Evolutionary conservation across 2,113 vertebrate species (phyloP), one percentile per base, ranked within the genome.

Genomic region (Pseudorasbora parva): DNA sequence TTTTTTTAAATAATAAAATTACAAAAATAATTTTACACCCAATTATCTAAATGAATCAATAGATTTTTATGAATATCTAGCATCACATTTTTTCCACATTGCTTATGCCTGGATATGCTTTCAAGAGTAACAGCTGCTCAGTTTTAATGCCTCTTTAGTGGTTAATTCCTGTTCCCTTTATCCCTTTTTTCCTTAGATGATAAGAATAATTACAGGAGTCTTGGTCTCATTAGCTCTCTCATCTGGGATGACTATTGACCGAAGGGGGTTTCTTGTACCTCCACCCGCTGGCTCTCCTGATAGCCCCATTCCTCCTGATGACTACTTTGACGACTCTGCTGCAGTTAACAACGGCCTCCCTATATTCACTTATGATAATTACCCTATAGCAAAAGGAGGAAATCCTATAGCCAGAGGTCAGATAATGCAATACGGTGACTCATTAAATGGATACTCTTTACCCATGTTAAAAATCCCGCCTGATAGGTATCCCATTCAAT

Each of bases 211-310:
- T 33, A 37, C 86, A 27, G 82, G 86, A 17, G 43, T 89, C 43
- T 19, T 86, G 47, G 51, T 87, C 45, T 86, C 77, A 47, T 83
- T 60, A 23, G 73, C 77, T 23, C 12, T 87, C 43, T 86, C 80
- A 19, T 73, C 57, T 33, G 88, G 86, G 21, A 88, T 88, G 82
- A 81, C 84, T 43, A 54, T 81, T 27, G 27, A 59, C 49, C 49
- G 23, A 49, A 54, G 19, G 27, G 30, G 19, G 11, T 49, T 64
- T 23, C 81, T 64, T 4, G 56, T 49, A 25, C 83, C 62, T 45
- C 87, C 86, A 21, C 66, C 81, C 17, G 33, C 23, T 4, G 81
- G 81, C n/a, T 71, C 73, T 14, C 27, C 12, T 2, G 84, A 82
- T 37, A 51, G 45, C 0, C 71, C 62, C 30, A 45, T n/a, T 68